These are phyloP conservation scores for Coregonus clupeaformis DNA, from an alignment of 2,113 vertebrate genomes.

Conservation along the genomic window DNA sequence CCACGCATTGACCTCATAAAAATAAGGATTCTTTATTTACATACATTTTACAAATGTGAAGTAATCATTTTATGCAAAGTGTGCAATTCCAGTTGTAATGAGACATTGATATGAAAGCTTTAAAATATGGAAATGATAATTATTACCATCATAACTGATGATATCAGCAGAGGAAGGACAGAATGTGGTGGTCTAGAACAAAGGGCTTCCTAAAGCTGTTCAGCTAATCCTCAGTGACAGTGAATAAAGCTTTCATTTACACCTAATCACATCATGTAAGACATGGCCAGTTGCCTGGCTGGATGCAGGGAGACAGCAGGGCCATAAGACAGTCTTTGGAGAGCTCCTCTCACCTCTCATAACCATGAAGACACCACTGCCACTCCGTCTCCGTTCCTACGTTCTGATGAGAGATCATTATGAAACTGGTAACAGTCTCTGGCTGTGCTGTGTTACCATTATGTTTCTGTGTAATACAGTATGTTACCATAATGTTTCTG, in stretches of 20 bases:
- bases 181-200: slow-evolving; percentile 51
- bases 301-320: slow-evolving; percentile 44
- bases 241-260: slow-evolving; percentile 81
- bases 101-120: neutral
- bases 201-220: slow-evolving; percentile 41
- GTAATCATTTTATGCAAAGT: neutral
- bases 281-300: slow-evolving; percentile 70
- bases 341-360: slow-evolving; percentile 69
- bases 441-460: no score
- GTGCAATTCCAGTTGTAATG: neutral
- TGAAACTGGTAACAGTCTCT: no score
- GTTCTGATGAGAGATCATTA: neutral
- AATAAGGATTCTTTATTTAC: no score
- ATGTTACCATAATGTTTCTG: no score
- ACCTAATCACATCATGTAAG: slow-evolving; percentile 79
- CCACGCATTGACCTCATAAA: neutral
- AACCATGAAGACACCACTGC: slow-evolving; percentile 58
- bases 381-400: slow-evolving; percentile 25
- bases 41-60: neutral
- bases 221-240: slow-evolving; percentile 66
- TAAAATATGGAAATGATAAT: neutral
- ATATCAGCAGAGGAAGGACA: neutral
- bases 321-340: slow-evolving; percentile 65
- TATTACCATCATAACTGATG: no score
- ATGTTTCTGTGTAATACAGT: no score